A percentile compares a stretch with the other conserved stretches of the same genome.
Conservation (phyloP, 2,797 vertebrate species). For the Pterois miles region DNA sequence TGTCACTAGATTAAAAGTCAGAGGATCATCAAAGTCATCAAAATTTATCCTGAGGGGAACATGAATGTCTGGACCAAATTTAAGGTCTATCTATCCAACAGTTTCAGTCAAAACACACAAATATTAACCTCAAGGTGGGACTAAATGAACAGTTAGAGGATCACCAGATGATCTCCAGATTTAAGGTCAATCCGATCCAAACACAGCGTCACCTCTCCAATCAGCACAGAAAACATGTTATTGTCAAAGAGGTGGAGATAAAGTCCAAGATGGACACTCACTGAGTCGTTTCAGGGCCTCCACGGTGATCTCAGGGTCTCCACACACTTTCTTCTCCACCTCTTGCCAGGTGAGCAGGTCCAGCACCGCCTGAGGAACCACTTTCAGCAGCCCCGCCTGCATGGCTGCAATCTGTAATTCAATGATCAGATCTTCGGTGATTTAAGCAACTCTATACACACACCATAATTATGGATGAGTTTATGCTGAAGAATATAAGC, state of each 20-base stretch:
- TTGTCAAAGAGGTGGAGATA: background rate
- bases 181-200: too few relatives aligned
- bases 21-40: background rate
- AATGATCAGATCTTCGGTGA: too few relatives aligned
- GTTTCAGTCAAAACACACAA: background rate
- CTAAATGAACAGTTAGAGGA: background rate
- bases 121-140: background rate
- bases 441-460: background rate
- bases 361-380: conserved; percentile 97
- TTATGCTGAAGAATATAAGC: background rate
- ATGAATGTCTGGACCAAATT: background rate
- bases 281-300: conserved; percentile 96
- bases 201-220: background rate
- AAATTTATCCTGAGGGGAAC: background rate
- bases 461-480: background rate
- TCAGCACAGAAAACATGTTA: background rate
- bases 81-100: background rate
- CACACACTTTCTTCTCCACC: conserved; percentile 96
- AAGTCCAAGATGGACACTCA: conserved; percentile 79
- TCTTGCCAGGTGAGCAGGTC: conserved; percentile 98
- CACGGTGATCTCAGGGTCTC: conserved; percentile 96
- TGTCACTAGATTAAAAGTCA: background rate
- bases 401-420: conserved; percentile 88
- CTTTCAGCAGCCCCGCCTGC: conserved; percentile 94
- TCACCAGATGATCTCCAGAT: background rate